Evolutionary conservation across 1,140 invertebrate genomes (phyloP).

Genomic region (Marisa cornuarietis): DNA sequence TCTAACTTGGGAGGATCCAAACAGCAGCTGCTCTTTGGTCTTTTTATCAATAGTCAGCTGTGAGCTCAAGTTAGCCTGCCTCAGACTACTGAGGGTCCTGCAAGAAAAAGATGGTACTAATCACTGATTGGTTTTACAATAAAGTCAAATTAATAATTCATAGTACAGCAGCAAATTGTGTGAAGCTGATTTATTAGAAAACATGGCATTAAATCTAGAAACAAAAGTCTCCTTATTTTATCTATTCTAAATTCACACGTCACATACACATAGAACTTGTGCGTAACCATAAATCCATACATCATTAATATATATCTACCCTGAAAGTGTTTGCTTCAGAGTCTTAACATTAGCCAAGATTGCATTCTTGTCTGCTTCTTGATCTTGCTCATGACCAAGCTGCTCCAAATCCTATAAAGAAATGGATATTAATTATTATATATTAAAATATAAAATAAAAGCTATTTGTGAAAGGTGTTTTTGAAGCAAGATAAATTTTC

Average conservation of each 20-base stretch:
- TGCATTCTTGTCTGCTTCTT: constrained; percentile 71
- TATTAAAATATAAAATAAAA: no score
- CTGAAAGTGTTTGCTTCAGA: constrained; percentile 56
- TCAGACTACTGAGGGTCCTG: constrained; percentile 57
- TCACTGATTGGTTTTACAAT: neutral
- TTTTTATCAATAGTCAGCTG: constrained; percentile 61
- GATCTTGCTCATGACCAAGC: constrained; percentile 71
- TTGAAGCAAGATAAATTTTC: no score
- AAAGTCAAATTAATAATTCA: neutral
- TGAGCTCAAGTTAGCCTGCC: constrained; percentile 62
- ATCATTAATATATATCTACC: constrained; percentile 31
- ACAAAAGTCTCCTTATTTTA: neutral
- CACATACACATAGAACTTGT: neutral
- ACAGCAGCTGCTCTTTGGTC: constrained; percentile 58
- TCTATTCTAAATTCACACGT: neutral
- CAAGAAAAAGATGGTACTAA: neutral
- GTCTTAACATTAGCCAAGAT: constrained; percentile 61
- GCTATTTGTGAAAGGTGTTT: no score
- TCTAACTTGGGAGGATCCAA: constrained; percentile 39
- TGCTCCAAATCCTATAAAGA: constrained; percentile 59
- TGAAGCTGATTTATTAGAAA: neutral
- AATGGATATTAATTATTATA: neutral
- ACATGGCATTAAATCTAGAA: neutral
- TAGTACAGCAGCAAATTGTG: no score
- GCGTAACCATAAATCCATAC: neutral